Percentiles rank a stretch among this genome's conserved stretches.
phyloP scores from a whole-genome alignment of 2,888 invertebrate species.

The Scrobipalpa costella region DNA sequence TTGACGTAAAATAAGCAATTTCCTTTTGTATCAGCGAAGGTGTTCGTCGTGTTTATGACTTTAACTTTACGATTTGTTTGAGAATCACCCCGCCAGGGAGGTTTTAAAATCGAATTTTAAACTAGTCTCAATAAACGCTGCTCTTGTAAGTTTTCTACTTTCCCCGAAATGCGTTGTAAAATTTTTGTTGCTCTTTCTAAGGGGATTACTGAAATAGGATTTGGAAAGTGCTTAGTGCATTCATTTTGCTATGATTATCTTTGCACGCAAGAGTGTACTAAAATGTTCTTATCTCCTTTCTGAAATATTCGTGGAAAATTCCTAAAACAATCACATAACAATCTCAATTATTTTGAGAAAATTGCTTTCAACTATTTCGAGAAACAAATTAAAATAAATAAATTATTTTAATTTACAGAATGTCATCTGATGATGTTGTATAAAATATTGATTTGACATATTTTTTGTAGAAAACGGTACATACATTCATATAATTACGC shows the following conservation, averaged over 20 bases:
- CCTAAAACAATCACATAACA: neutral
- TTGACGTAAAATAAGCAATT: slow-evolving; percentile 78
- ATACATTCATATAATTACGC: too few relatives aligned
- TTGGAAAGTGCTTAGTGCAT: neutral
- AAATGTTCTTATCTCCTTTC: too few relatives aligned
- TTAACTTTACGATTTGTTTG: slow-evolving; percentile 72
- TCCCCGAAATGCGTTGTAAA: slow-evolving; percentile 23
- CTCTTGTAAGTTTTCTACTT: slow-evolving; percentile 42
- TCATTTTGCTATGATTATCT: slow-evolving; percentile 6
- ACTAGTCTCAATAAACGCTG: slow-evolving; percentile 47
- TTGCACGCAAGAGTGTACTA: neutral
- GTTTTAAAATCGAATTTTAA: slow-evolving; percentile 67
- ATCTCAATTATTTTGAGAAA: neutral
- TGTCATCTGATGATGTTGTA: too few relatives aligned
- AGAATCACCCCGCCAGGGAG: slow-evolving; percentile 46
- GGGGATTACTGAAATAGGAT: slow-evolving; percentile 25
- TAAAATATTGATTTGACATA: too few relatives aligned
- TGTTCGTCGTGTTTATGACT: slow-evolving; percentile 69
- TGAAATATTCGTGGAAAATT: neutral
- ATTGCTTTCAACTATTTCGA: neutral
- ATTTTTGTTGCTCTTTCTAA: slow-evolving; percentile 21
- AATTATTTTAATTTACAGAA: too few relatives aligned
- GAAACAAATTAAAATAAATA: neutral
- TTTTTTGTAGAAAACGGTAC: too few relatives aligned
- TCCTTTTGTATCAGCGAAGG: slow-evolving; percentile 74